Evolutionary conservation across 2,797 vertebrate genomes (phyloP).

Genomic region (Varecia variegata): DNA sequence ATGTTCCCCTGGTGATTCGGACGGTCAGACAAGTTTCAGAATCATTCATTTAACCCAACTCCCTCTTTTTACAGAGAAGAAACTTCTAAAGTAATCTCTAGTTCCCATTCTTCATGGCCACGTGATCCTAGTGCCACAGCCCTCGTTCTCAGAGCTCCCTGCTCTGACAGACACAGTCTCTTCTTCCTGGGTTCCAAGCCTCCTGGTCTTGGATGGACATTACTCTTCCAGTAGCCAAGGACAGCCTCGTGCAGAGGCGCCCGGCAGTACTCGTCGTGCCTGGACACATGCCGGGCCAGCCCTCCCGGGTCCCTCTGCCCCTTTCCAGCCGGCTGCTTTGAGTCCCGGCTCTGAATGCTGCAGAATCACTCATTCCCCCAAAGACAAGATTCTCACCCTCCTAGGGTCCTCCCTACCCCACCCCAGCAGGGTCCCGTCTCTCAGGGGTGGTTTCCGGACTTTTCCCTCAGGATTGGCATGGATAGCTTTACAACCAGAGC

Average conservation of each 20-base stretch:
- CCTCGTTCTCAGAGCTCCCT: background rate
- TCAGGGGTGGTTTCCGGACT: background rate
- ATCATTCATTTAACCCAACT: background rate
- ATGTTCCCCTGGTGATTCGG: background rate
- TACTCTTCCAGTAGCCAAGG: background rate
- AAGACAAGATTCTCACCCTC: background rate
- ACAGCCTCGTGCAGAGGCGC: background rate
- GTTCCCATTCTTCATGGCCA: background rate
- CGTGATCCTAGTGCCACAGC: rapidly evolving
- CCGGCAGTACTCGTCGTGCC: rapidly evolving
- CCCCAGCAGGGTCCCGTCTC: background rate
- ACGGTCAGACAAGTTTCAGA: background rate
- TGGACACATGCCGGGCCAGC: background rate
- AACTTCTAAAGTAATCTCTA: background rate
- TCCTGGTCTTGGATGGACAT: background rate
- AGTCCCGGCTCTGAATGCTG: background rate
- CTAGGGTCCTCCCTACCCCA: rapidly evolving
- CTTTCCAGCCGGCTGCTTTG: background rate
- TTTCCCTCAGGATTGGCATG: background rate
- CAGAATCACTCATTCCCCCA: background rate
- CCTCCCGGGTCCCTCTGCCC: background rate
- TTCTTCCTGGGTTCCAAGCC: background rate
- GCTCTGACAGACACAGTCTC: background rate
- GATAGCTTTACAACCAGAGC: background rate
- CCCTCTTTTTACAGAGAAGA: background rate